These are phyloP conservation scores for Actias luna DNA, from an alignment of 2,888 invertebrate species.

Conservation along the genomic window DNA sequence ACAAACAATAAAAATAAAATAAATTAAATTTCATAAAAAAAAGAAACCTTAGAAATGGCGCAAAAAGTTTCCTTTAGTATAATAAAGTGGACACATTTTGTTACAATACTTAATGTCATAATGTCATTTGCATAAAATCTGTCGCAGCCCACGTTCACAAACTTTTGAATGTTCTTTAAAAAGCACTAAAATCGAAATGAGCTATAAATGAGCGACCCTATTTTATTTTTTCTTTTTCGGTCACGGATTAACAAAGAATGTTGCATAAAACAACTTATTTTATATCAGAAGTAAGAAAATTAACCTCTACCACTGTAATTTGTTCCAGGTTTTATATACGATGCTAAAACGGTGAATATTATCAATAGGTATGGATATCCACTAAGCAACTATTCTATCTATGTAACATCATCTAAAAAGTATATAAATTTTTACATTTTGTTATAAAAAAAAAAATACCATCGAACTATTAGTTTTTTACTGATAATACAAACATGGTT, in stretches of 20 bases:
- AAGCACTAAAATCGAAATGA: conserved; percentile 73
- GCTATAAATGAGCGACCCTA: conserved; percentile 66
- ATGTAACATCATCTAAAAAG: not conserved
- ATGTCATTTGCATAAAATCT: conserved; percentile 76
- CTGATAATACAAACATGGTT: not conserved
- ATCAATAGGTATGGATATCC: not conserved
- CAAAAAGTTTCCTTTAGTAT: conserved; percentile 37
- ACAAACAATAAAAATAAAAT: not conserved
- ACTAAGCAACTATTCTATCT: not conserved
- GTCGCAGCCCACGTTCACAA: conserved; percentile 56
- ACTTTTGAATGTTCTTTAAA: conserved; percentile 68
- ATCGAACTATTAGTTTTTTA: not conserved
- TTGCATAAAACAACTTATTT: conserved; percentile 14
- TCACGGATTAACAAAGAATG: conserved; percentile 14
- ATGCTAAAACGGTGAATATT: not conserved
- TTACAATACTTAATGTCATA: conserved; percentile 62
- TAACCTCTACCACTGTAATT: not conserved
- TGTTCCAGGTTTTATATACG: not conserved
- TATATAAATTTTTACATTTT: not conserved
- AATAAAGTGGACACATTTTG: conserved; percentile 62
- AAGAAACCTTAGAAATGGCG: conserved; percentile 23
- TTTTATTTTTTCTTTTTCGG: conserved; percentile 33
- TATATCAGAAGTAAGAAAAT: not conserved
- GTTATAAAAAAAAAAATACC: not conserved
- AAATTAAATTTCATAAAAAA: not conserved